Evolutionary conservation across 2,797 vertebrate species (phyloP).

Genomic region (Helostoma temminkii): DNA sequence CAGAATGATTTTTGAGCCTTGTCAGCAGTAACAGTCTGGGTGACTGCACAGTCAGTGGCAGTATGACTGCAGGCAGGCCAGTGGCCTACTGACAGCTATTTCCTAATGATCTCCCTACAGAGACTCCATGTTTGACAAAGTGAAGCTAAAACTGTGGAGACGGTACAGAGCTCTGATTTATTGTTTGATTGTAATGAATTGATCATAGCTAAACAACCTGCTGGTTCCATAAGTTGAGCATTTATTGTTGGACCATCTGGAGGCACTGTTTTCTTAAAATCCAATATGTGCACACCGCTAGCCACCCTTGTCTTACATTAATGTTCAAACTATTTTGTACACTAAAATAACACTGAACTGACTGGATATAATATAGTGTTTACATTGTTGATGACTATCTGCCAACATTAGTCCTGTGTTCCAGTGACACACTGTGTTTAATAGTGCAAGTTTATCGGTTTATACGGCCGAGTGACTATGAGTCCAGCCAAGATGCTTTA

Average conservation of each 20-base stretch:
- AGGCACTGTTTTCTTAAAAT: conserved; percentile 7
- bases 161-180: conserved; percentile 14
- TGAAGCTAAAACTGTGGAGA: conserved; percentile 14
- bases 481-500: too few relatives aligned
- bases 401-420: too few relatives aligned
- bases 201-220: conserved; percentile 12
- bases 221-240: background rate
- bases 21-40: conserved; percentile 45
- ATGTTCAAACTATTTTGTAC: too few relatives aligned
- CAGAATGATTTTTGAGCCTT: conserved; percentile 21
- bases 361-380: too few relatives aligned
- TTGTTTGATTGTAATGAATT: conserved; percentile 26
- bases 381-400: too few relatives aligned
- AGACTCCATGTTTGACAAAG: conserved; percentile 37
- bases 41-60: conserved; percentile 44
- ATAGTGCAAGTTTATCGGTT: too few relatives aligned
- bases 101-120: conserved; percentile 64
- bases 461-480: too few relatives aligned
- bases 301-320: background rate
- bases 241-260: conserved; percentile 1
- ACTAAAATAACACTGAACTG: too few relatives aligned
- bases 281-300: background rate
- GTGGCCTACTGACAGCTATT: conserved; percentile 55
- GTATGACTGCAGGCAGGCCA: conserved; percentile 59
- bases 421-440: too few relatives aligned